Percentiles rank a stretch among this genome's conserved stretches.
These are phyloP conservation scores for Volucella zonaria DNA, from an alignment of 2,888 invertebrate genomes.

Conservation along the genomic window DNA sequence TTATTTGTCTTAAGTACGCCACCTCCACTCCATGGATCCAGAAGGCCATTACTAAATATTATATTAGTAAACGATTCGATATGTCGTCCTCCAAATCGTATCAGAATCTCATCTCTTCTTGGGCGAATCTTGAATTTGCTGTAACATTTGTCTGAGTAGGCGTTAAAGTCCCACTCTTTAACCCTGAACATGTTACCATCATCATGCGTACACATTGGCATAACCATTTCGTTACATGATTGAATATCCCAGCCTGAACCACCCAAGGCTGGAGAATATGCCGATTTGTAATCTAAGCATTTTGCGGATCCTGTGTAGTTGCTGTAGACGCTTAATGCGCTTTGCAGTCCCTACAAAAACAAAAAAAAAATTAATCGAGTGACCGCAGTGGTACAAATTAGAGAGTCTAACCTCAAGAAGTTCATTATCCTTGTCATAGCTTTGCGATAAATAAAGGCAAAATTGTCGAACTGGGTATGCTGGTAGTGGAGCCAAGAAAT, in stretches of 20 bases:
- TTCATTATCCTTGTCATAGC: constrained; percentile 59
- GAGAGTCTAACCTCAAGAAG: constrained; percentile 46
- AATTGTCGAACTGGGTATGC: constrained; percentile 90
- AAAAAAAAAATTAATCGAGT: background rate
- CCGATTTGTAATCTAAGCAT: constrained; percentile 87
- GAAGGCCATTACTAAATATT: constrained; percentile 91
- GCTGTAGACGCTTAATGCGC: constrained; percentile 89
- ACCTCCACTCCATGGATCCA: constrained; percentile 95
- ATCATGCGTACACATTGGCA: constrained; percentile 94
- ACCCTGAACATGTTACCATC: constrained; percentile 92
- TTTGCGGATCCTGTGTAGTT: constrained; percentile 90
- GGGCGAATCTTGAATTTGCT: constrained; percentile 88
- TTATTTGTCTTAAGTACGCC: constrained; percentile 89
- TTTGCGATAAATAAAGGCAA: constrained; percentile 84
- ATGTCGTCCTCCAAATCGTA: constrained; percentile 91
- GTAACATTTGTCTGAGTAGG: constrained; percentile 87
- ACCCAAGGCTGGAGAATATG: constrained; percentile 85
- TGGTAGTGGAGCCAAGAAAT: constrained; percentile 92
- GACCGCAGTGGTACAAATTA: background rate
- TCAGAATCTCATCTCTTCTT: constrained; percentile 86
- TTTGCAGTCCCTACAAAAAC: constrained; percentile 84
- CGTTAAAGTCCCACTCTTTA: constrained; percentile 88
- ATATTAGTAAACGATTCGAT: constrained; percentile 88
- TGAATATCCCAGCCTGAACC: constrained; percentile 92
- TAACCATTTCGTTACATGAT: constrained; percentile 97